phyloP scores from a whole-genome alignment of 2,113 vertebrate species.

The Chlorocebus sabaeus region DNA sequence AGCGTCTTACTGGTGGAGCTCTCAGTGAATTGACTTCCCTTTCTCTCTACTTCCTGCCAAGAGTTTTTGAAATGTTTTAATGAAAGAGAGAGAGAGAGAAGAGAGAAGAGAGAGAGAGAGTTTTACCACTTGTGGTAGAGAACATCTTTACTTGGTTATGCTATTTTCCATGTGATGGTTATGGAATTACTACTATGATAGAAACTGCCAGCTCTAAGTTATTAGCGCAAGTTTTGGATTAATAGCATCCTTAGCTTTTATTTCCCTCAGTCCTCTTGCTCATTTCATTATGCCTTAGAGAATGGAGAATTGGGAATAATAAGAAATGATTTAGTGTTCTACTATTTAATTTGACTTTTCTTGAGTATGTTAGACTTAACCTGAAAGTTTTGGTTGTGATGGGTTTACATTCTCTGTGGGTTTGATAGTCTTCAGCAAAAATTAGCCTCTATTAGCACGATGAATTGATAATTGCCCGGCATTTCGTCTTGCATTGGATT shows the following conservation, averaged over 20 bases:
- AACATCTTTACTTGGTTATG: neutral
- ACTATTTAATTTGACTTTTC: neutral
- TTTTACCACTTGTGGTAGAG: neutral
- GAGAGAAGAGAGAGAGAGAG: neutral
- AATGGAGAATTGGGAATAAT: neutral
- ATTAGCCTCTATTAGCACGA: neutral
- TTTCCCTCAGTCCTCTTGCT: neutral
- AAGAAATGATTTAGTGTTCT: neutral
- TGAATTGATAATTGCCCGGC: neutral
- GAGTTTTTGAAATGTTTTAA: neutral
- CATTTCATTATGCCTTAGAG: neutral
- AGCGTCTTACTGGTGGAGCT: neutral
- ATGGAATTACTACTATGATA: neutral
- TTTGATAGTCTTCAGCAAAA: neutral
- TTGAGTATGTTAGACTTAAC: neutral
- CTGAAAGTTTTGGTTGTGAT: neutral
- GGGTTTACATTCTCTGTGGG: neutral
- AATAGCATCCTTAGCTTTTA: neutral
- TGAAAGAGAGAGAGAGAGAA: neutral
- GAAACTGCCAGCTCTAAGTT: neutral
- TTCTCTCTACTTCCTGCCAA: neutral
- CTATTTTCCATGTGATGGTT: neutral
- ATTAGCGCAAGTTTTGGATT: neutral
- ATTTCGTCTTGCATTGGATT: neutral
- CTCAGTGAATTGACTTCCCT: neutral